Evolutionary conservation across 2,113 vertebrate species (phyloP).

Genomic region (Platysteira castanea): DNA sequence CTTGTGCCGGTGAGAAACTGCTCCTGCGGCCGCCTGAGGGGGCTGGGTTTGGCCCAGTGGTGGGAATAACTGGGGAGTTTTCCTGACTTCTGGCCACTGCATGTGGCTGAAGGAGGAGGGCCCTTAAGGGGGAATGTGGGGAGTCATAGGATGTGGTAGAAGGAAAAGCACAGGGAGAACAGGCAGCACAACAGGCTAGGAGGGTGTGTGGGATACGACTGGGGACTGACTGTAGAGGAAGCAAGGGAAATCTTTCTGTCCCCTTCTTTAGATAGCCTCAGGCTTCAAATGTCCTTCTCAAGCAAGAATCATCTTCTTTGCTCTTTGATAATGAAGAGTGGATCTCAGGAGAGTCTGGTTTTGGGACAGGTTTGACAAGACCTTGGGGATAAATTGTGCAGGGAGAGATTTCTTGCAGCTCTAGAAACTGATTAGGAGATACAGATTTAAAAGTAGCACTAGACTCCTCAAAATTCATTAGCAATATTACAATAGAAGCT

Average conservation of each 20-base stretch:
- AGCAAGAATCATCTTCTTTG: neutral
- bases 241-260: neutral
- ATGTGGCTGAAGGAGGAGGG: neutral
- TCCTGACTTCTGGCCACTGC: neutral
- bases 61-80: neutral
- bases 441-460: neutral
- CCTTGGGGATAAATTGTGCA: neutral
- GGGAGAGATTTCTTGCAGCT: neutral
- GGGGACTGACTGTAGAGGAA: neutral
- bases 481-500: neutral
- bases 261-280: neutral
- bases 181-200: neutral
- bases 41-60: neutral
- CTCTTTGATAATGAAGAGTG: neutral
- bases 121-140: neutral
- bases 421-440: neutral
- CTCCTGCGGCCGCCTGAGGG: neutral
- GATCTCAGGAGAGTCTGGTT: neutral
- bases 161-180: neutral
- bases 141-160: neutral
- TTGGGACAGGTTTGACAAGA: neutral
- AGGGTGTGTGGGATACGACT: neutral
- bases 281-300: neutral
- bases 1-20: fast-evolving
- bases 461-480: neutral